Percentiles rank a stretch among this genome's conserved stretches.
These are phyloP conservation scores for Lumbricus terrestris DNA, from an alignment of 2,888 invertebrate species.

Conservation along the genomic window DNA sequence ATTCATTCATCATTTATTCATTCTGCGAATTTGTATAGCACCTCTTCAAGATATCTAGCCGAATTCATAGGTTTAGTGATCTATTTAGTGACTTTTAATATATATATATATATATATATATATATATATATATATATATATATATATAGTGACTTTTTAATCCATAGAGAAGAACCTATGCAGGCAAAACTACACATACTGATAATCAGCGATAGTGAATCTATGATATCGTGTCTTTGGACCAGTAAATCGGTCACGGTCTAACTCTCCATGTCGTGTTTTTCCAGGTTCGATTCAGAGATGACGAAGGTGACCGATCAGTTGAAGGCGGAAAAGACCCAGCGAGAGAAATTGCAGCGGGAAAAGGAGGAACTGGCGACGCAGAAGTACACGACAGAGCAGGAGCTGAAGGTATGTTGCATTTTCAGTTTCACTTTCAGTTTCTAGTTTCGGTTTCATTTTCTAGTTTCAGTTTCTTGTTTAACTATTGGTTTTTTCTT, in stretches of 20 bases:
- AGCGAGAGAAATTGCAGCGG: slow-evolving; percentile 75
- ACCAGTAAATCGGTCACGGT: neutral
- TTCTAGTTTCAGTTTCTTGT: neutral
- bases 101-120: too few species aligned
- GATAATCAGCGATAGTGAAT: neutral
- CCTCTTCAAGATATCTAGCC: too few species aligned
- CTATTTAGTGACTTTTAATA: too few species aligned
- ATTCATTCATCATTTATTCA: too few species aligned
- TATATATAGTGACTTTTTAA: too few species aligned
- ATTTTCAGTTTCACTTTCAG: neutral
- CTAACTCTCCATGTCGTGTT: neutral
- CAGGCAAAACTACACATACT: too few species aligned
- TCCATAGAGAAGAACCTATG: too few species aligned
- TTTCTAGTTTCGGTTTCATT: neutral
- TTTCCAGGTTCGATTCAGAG: slow-evolving; percentile 77
- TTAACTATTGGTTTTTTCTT: neutral
- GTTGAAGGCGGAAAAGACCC: slow-evolving; percentile 74
- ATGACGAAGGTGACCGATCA: slow-evolving; percentile 78
- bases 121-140: too few species aligned
- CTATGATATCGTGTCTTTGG: neutral
- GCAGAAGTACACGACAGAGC: slow-evolving; percentile 83
- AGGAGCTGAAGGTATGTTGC: slow-evolving; percentile 66
- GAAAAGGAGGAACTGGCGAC: slow-evolving; percentile 82
- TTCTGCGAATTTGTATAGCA: too few species aligned
- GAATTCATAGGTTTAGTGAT: too few species aligned